These are phyloP conservation scores for Heliconius cydno DNA, from an alignment of 2,888 invertebrate species.

Conservation along the genomic window DNA sequence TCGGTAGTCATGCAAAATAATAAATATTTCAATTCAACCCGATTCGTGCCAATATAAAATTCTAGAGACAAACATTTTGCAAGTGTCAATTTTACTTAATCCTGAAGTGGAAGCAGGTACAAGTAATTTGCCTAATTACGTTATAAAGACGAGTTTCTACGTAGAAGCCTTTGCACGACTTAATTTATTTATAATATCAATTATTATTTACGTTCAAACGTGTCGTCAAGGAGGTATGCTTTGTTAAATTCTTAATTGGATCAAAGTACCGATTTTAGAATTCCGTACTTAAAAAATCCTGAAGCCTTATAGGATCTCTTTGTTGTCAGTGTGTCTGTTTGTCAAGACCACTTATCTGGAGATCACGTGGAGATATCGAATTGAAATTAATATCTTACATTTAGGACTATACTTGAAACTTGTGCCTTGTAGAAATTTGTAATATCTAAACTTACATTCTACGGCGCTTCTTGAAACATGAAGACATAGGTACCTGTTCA, in stretches of 20 bases:
- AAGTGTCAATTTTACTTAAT: constrained; percentile 25
- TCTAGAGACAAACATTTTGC: neutral
- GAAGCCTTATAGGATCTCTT: too few relatives aligned
- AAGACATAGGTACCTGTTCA: neutral
- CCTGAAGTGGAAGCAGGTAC: constrained; percentile 9
- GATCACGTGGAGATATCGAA: too few relatives aligned
- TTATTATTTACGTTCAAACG: neutral
- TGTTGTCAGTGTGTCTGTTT: too few relatives aligned
- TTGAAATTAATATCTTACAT: too few relatives aligned
- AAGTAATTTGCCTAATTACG: constrained; percentile 13
- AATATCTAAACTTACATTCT: neutral
- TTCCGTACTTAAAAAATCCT: too few relatives aligned
- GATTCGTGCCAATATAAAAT: neutral
- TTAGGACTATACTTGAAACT: neutral
- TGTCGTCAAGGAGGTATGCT: neutral
- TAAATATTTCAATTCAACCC: too few relatives aligned
- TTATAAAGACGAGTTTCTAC: neutral
- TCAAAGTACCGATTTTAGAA: too few relatives aligned
- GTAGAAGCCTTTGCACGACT: neutral
- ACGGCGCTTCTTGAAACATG: neutral
- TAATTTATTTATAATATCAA: neutral
- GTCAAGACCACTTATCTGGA: too few relatives aligned
- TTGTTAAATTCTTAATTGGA: neutral
- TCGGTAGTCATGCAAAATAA: too few relatives aligned
- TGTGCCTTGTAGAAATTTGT: neutral